Evolutionary conservation across 2,113 vertebrate species (phyloP).

Genomic region (Mobula birostris): DNA sequence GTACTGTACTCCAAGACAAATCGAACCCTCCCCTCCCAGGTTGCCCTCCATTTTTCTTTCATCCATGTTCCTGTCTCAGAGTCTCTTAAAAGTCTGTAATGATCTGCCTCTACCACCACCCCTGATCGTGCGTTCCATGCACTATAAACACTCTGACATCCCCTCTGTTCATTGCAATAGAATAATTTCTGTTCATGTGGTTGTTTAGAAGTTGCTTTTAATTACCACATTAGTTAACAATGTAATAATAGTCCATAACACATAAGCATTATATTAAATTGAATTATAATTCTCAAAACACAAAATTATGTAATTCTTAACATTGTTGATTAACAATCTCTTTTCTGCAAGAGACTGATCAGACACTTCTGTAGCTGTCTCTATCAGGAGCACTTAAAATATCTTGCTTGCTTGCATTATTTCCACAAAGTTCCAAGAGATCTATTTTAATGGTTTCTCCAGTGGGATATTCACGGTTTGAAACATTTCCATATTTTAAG

Average conservation of each 20-base stretch:
- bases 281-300: neutral
- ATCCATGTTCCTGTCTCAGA: no score
- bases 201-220: neutral
- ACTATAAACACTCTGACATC: no score
- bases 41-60: no score
- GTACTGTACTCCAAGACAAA: no score
- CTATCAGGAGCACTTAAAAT: neutral
- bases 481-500: neutral
- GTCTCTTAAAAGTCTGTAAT: no score
- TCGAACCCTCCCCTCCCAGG: no score
- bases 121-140: no score
- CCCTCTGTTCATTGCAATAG: neutral
- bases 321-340: neutral
- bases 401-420: neutral
- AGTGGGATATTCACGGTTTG: neutral
- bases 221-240: neutral
- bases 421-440: neutral
- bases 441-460: neutral
- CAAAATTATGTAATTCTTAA: neutral
- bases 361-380: neutral
- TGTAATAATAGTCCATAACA: neutral
- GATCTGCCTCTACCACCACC: no score
- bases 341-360: neutral
- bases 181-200: neutral
- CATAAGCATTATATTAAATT: neutral